phyloP scores from a whole-genome alignment of 2,888 invertebrate genomes.

The Drosophila heteroneura region DNA sequence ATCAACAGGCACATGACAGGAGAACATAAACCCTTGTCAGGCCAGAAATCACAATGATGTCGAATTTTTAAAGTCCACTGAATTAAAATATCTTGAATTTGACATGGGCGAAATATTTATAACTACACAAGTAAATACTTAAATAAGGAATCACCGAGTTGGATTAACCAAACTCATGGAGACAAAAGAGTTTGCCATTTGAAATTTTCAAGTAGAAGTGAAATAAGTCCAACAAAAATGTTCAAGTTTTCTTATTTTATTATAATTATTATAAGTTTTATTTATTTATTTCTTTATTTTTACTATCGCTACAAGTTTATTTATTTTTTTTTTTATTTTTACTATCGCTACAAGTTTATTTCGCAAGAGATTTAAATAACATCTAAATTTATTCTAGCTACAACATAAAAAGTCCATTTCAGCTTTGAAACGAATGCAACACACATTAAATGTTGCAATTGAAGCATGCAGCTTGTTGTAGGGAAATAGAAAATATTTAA shows the following conservation, averaged over 20 bases:
- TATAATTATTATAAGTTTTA: neutral
- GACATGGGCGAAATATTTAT: neutral
- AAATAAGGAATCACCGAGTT: neutral
- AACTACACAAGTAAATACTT: fast-evolving
- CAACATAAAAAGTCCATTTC: constrained; percentile 31
- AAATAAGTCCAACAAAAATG: neutral
- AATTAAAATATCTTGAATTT: neutral
- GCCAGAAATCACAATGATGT: constrained; percentile 4
- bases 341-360: neutral
- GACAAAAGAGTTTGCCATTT: neutral
- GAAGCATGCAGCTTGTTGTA: constrained; percentile 7
- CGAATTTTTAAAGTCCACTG: neutral
- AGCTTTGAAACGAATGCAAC: neutral
- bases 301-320: neutral
- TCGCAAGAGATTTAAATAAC: neutral
- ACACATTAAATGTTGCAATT: constrained; percentile 12
- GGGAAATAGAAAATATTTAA: neutral
- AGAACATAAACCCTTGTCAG: constrained; percentile 5
- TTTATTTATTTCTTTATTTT: neutral
- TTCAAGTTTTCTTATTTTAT: neutral
- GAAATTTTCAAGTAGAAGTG: neutral
- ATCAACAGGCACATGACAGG: constrained; percentile 33
- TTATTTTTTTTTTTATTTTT: neutral
- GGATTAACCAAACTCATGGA: neutral
- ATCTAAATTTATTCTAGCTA: neutral